phyloP scores from a whole-genome alignment of 2,797 vertebrate species.

The Coregonus ussuriensis region DNA sequence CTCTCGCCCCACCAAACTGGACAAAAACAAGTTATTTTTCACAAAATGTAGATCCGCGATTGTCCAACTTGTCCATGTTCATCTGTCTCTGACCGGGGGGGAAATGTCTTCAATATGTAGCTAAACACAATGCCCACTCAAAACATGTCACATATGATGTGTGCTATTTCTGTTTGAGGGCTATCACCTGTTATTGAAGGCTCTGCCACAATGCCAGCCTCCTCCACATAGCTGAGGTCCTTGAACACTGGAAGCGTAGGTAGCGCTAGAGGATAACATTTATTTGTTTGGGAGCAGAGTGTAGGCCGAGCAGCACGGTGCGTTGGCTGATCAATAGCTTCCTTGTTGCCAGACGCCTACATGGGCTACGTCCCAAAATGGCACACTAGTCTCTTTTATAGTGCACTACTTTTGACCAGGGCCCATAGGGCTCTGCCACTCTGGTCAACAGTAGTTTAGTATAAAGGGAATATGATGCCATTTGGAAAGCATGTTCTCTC shows the following conservation, averaged over 20 bases:
- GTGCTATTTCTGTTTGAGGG: slow-evolving; percentile 35
- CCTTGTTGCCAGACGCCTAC: slow-evolving; percentile 57
- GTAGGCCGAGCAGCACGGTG: neutral
- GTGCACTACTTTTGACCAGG: neutral
- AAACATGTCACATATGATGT: neutral
- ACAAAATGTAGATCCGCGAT: too few species aligned
- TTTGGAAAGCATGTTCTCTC: slow-evolving; percentile 2
- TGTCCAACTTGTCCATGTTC: too few species aligned
- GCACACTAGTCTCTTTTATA: neutral
- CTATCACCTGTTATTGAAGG: slow-evolving; percentile 19
- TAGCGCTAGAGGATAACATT: slow-evolving; percentile 38
- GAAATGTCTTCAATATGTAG: too few species aligned
- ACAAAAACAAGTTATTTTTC: too few species aligned
- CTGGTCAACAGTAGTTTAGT: neutral
- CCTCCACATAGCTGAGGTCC: slow-evolving; percentile 42
- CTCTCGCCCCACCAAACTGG: too few species aligned
- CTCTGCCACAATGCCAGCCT: slow-evolving; percentile 37
- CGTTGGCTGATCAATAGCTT: slow-evolving; percentile 66
- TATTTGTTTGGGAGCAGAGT: slow-evolving; percentile 42
- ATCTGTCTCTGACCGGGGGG: too few species aligned
- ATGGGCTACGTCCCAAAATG: neutral
- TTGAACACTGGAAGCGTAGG: slow-evolving; percentile 34
- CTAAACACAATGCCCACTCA: too few species aligned
- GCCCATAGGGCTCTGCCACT: neutral
- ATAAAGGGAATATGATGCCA: neutral